Evolutionary conservation across 2,888 invertebrate species (phyloP), one percentile per base, ranked within the genome.

Genomic region (Laspeyria flexula): DNA sequence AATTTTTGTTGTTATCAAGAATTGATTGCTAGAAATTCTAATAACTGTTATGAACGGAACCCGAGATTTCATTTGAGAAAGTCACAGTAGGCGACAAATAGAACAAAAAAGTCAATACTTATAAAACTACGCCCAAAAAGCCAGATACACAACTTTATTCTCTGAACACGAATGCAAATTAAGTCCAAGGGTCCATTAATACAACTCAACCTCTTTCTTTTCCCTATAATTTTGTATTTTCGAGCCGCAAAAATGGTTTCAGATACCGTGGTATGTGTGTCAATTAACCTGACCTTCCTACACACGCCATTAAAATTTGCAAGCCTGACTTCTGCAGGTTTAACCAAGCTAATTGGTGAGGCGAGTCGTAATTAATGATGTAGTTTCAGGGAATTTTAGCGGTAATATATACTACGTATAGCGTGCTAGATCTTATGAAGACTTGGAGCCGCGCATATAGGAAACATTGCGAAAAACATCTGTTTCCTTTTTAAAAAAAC

Each of bases 251-350:
- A 39, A 34, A 37, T 60, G 57, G 61, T 58, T 59, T 61, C 70
- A 61, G 71, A 50, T 60, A 54, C 46, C 60, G 63, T 58, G 67
- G 73, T 65, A 71, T 69, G 65, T 72, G 65, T 74, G 78, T 79
- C 76, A 79, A 79, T 77, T 74, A 67, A 60, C 50, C 60, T 76
- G 78, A 79, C 79, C 79, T 75, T 66, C 40, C 50, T 58, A 33
- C 43, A 57, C 51, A 50, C 56, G 44, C 50, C 55, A 57, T 65
- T 58, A 59, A 65, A 69, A 73, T 75, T 70, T 65, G 71, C 75
- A 67, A 74, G 59, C 60, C 39, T 42, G 59, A 47, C 49, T 55
- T 56, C 51, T 67, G 68, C 68, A 73, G 64, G 69, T 71, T 67
- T 61, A 75, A 71, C 65, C 60, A 54, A 62, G 57, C 54, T 65